phyloP scores from a whole-genome alignment of 1,140 invertebrate genomes.

The Euborellia annulipes region DNA sequence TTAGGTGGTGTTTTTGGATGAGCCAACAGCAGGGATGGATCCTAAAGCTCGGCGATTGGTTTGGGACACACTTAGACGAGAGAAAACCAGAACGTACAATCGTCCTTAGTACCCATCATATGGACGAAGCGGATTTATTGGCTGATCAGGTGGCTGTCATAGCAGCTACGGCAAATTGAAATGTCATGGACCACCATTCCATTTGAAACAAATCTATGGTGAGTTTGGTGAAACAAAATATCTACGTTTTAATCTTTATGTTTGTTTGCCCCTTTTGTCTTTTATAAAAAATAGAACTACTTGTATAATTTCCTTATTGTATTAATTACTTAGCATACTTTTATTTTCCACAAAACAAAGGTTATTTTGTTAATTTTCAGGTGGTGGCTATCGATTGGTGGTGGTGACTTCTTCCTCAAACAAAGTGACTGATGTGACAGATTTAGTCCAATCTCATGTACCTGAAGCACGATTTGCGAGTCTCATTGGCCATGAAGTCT shows the following conservation, averaged over 20 bases:
- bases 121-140: slow-evolving; percentile 42
- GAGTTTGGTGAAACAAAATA: too few relatives aligned
- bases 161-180: slow-evolving; percentile 34
- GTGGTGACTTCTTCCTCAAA: slow-evolving; percentile 25
- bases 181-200: slow-evolving; percentile 37
- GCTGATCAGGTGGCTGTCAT: slow-evolving; percentile 45
- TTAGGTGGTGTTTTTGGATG: slow-evolving; percentile 19
- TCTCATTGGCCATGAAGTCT: slow-evolving; percentile 27
- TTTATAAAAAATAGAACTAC: too few relatives aligned
- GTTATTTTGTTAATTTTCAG: too few relatives aligned
- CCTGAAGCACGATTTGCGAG: slow-evolving; percentile 28
- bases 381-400: slow-evolving; percentile 35
- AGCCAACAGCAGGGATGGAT: slow-evolving; percentile 70
- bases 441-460: slow-evolving; percentile 27
- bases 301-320: too few relatives aligned
- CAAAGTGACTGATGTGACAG: slow-evolving; percentile 25
- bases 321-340: too few relatives aligned
- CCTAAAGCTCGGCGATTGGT: slow-evolving; percentile 66
- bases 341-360: too few relatives aligned
- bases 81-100: too few relatives aligned
- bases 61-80: too few relatives aligned
- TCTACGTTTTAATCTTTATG: too few relatives aligned
- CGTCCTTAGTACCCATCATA: too few relatives aligned
- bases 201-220: slow-evolving; percentile 40
- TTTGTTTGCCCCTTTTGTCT: too few relatives aligned